Conservation (phyloP, 92 coral and sea anemone genomes). For the Parazoanthus atlanticus region DNA sequence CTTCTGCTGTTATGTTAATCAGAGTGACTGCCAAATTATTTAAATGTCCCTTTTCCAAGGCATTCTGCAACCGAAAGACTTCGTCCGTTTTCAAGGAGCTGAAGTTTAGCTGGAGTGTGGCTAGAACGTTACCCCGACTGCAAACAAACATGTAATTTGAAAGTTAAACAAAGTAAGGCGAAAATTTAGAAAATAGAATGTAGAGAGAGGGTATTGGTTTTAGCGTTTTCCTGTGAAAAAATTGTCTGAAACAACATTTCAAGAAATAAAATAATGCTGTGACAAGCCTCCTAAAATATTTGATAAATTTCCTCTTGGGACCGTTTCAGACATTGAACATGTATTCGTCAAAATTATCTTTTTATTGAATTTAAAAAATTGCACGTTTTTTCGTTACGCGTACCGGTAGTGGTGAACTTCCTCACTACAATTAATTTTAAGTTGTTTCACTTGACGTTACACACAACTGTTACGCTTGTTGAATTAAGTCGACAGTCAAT, state of each 20-base stretch:
- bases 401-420: background rate
- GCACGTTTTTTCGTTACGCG: background rate
- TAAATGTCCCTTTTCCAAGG: background rate
- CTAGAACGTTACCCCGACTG: constrained; percentile 6
- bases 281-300: background rate
- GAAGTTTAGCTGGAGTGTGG: constrained; percentile 3
- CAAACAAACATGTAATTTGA: background rate
- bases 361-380: too few species aligned
- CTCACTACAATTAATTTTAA: too few species aligned
- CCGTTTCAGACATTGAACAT: too few species aligned
- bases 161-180: background rate
- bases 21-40: background rate
- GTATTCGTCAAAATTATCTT: too few species aligned
- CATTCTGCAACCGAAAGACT: background rate
- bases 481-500: too few species aligned
- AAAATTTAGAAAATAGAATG: too few species aligned
- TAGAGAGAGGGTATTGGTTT: background rate
- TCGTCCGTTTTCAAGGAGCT: constrained; percentile 10
- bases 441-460: too few species aligned
- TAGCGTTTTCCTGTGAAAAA: background rate
- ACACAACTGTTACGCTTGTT: background rate
- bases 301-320: background rate
- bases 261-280: background rate
- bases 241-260: background rate
- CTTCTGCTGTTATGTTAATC: constrained; percentile 27